phyloP scores from a whole-genome alignment of 2,113 vertebrate species.

The Meriones unguiculatus region DNA sequence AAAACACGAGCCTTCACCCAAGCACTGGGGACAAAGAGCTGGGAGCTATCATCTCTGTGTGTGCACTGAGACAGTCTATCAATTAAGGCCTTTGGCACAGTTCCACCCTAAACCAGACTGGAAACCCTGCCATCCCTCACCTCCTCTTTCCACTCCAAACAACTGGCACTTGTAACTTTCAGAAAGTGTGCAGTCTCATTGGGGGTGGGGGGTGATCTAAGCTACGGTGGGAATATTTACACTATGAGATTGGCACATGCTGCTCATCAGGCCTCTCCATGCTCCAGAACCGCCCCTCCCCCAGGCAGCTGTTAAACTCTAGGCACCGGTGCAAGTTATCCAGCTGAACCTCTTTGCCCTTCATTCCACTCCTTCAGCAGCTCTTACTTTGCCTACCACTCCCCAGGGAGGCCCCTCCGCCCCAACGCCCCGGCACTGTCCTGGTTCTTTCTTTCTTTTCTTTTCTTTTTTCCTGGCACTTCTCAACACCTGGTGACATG shows the following conservation, averaged over 20 bases:
- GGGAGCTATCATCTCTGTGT: background rate
- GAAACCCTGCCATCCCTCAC: background rate
- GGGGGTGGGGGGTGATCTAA: background rate
- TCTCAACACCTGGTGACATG: background rate
- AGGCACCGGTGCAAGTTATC: rapidly evolving
- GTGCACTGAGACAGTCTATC: background rate
- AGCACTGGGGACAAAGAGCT: background rate
- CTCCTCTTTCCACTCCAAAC: background rate
- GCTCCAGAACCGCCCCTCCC: rapidly evolving
- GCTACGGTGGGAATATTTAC: background rate
- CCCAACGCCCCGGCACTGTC: background rate
- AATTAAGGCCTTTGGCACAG: background rate
- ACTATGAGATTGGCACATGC: background rate
- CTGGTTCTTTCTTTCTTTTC: background rate
- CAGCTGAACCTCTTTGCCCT: background rate
- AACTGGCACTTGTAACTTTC: constrained; percentile 5
- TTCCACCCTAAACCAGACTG: background rate
- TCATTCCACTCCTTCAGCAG: background rate
- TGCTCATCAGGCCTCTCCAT: background rate
- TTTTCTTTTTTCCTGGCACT: background rate
- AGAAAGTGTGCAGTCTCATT: background rate
- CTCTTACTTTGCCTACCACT: background rate
- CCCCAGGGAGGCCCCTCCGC: background rate
- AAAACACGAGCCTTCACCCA: background rate
- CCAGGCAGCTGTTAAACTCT: background rate